Evolutionary conservation across 2,888 invertebrate species (phyloP), one percentile per base, ranked within the genome.

Genomic region (Muschampia plurimacula): DNA sequence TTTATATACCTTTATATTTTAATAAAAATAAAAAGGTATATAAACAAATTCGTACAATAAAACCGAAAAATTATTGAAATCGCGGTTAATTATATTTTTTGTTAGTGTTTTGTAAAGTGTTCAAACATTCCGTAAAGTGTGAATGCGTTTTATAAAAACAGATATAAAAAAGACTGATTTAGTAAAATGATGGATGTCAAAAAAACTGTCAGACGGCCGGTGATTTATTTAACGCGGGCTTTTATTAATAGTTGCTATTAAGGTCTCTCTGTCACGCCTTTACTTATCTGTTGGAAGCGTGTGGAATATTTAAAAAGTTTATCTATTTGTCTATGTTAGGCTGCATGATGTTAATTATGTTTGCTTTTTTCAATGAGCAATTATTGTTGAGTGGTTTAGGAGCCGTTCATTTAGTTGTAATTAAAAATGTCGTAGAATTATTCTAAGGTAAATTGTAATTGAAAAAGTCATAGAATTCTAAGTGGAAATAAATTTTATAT

Each of bases 161-260:
- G 22, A 22, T 49, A 41, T 32, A 41, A 41, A 70, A 69, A 70
- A 64, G 28, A 41, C 63, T 63, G 63, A 68, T 68, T 68, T 67
- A 57, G 22, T 32, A 57, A 55, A 62, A 49, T 69, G 76, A 76
- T 76, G 76, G 76, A 78, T 76, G 76, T 76, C 72, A 74, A 74
- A 77, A 75, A 74, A 65, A 66, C 73, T 72, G 74, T 75, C 72
- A 66, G 77, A 75, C 75, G 73, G 64, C 69, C 69, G 72, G 68
- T 68, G 77, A 77, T 78, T 80, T 84, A 85, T 88, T 85, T 84
- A 75, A 75, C 74, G 46, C 67, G 79, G 83, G 84, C 83, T 79
- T 74, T 77, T 84, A 88, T 89, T 87, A 89, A 90, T 90, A 78
- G 83, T 22, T 75, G 76, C 83, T 83, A 88, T 90, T 90, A 89